Evolutionary conservation across 2,113 vertebrate species (phyloP), one percentile per base, ranked within the genome.

Genomic region (Pelobates fuscus): DNA sequence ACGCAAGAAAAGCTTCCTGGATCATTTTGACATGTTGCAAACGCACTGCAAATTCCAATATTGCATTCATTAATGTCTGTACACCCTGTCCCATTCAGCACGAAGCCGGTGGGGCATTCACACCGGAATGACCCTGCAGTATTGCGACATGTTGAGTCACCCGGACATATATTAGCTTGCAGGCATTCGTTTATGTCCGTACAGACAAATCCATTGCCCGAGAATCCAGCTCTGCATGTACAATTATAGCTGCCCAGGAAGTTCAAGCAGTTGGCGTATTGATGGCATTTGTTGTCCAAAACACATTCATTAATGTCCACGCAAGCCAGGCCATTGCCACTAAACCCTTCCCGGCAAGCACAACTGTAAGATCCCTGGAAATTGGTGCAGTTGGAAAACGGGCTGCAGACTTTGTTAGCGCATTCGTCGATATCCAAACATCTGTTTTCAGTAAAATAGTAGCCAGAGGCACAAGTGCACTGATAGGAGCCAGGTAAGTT

Each of bases 361-460:
- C 92, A 94, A 2, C 2, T 63, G 74, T 81, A 93, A 1, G 91
- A 90, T 1, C 92, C 92, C 1, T 82, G 77, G 1, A 67, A 82
- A 78, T 94, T 94, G 8, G 61, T 8, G 52, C 92, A 94, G 8
- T 61, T 49, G 25, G 92, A 84, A 27, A 83, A 91, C 0, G 23
- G 41, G 70, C 89, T 93, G 67, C 92, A 94, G 37, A 78, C 73
- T 63, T 81, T 86, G 32, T 2, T 69, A 2, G 78, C 78, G 68
- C 92, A 94, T 83, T 94, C 92, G 3, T 94, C 59, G 0, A 91
- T 86, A 75, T 94, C 92, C n/a, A 77, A 78, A 27, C 92, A 94
- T 20, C 61, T 88, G 78, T 81, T 81, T 5, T 87, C 86, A 0
- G 85, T 87, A 77, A 83, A 89, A 79, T 86, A 74, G 52, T 88